Conservation (phyloP, 2,888 invertebrate species). For the Luperina nickerlii region DNA sequence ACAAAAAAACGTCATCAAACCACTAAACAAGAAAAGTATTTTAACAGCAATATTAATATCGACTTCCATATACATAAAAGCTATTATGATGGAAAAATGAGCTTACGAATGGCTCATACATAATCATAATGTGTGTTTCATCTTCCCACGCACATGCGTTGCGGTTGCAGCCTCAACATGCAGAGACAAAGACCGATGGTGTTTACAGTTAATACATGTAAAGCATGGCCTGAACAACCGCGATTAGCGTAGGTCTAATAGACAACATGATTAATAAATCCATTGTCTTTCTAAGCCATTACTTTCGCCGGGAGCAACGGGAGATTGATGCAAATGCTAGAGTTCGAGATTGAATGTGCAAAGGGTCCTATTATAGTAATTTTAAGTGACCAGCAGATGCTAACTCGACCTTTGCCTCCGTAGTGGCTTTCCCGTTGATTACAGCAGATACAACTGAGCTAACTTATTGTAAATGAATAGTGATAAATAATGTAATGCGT, state of each 20-base stretch:
- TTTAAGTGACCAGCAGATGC: slow-evolving; percentile 54
- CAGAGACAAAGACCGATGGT: slow-evolving; percentile 59
- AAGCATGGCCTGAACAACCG: slow-evolving; percentile 32
- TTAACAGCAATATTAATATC: slow-evolving; percentile 43
- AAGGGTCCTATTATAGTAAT: slow-evolving; percentile 35
- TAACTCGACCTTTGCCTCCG: slow-evolving; percentile 45
- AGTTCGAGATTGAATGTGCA: slow-evolving; percentile 24
- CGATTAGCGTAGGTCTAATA: slow-evolving; percentile 35
- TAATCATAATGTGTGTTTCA: slow-evolving; percentile 69
- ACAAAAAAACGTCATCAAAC: slow-evolving; percentile 30
- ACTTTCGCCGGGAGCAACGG: slow-evolving; percentile 44
- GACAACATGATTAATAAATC: slow-evolving; percentile 51
- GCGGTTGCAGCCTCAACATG: slow-evolving; percentile 38
- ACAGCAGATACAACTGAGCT: slow-evolving; percentile 23
- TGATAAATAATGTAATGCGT: slow-evolving; percentile 40
- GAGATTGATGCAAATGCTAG: slow-evolving; percentile 58
- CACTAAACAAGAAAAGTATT: slow-evolving; percentile 39
- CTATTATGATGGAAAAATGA: slow-evolving; percentile 65
- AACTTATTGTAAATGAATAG: slow-evolving; percentile 36
- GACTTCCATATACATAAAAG: slow-evolving; percentile 70
- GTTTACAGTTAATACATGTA: slow-evolving; percentile 49
- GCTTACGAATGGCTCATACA: slow-evolving; percentile 72
- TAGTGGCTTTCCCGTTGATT: slow-evolving; percentile 50
- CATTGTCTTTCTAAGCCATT: slow-evolving; percentile 50
- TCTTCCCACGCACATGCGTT: slow-evolving; percentile 74